Evolutionary conservation across 2,113 vertebrate species (phyloP), one percentile per base, ranked within the genome.

Genomic region (Rhineura floridana): DNA sequence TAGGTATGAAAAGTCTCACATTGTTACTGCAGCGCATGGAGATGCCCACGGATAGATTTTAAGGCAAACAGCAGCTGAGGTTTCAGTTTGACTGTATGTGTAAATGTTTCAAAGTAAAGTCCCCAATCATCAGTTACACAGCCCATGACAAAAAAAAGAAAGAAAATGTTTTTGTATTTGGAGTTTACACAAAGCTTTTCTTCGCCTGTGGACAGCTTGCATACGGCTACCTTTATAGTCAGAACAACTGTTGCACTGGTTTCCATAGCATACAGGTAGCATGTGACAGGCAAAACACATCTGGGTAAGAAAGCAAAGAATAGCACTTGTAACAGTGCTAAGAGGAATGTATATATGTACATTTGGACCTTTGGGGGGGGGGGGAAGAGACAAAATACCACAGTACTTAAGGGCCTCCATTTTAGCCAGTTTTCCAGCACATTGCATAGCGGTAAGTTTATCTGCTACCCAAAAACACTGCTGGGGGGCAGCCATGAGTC

Each of bases 291-390:
- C 84, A 83, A 76, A n/a, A 85, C 52, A 93, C 30, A 70, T 93
- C 67, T 67, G 83, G 83, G 0, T 10, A 33, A 72, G 76, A 84
- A 85, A 93, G 83, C 88, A 93, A 86, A 94, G 88, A 93, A 93
- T 50, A 87, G 76, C 86, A 25, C 88, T 91, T 90, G 88, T 75
- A 89, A 84, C 73, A 87, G 84, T 84, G 55, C 84, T 83, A 92
- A 91, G n/a, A 83, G 97, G 97, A 97, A 97, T 97, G 96, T 96
- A 88, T 76, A 83, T 86, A 88, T 92, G 83, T 44, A 93, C 81
- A 91, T 92, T 46, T 96, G 91, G 93, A 95, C 91, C 94, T 93
- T 87, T 69, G 62, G 5, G n/a, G n/a, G n/a, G n/a, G n/a, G n/a
- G n/a, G n/a, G n/a, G 48, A 48, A 76, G 28, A 19, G 11, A 25